Evolutionary conservation across 1,140 invertebrate species (phyloP), one percentile per base, ranked within the genome.

Genomic region (Tenebrio molitor): DNA sequence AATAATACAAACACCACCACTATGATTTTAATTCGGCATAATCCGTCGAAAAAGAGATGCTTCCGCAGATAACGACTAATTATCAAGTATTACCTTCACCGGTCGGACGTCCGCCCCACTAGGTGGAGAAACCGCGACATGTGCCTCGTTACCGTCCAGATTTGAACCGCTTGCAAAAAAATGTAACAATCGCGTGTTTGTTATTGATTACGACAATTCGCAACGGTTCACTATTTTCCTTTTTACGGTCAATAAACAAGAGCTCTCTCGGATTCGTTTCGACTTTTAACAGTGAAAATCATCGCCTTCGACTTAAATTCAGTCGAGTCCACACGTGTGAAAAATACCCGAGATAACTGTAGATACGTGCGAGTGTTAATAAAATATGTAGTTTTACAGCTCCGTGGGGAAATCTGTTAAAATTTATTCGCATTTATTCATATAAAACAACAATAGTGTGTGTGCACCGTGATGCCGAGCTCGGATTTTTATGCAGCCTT

Each of bases 361-460:
- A 58, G 36, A 39, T 39, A 33, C 36, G n/a, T 39, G 2, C 6
- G n/a, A 39, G 2, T 29, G 12, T 66, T 66, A 66, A 42, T 66
- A 42, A 66, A 66, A 44, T 66, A 66, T 66, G 39, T 44, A 36
- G 14, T 44, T 66, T 42, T 66, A 66, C 23, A 23, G 23, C 17
- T 15, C 64, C 64, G 6, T 12, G 19, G 64, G 64, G 64, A 66
- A 66, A 23, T 34, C 16, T 66, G 36, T 29, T 23, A 25, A 44
- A 66, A 66, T 66, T 42, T 66, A 66, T 66, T 16, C 36, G 64
- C 23, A 17, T 66, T 66, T 66, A 66, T 66, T 42, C 33, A 65
- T 12, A 65, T 65, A 66, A 42, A 41, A 14, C 17, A 66, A 66
- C 36, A 66, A 66, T 41, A 25, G 34, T 65, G 15, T 39, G n/a